A percentile compares a stretch with the other conserved stretches of the same genome.
Conservation (phyloP, 1,140 invertebrate genomes). For the Drosophila miranda region DNA sequence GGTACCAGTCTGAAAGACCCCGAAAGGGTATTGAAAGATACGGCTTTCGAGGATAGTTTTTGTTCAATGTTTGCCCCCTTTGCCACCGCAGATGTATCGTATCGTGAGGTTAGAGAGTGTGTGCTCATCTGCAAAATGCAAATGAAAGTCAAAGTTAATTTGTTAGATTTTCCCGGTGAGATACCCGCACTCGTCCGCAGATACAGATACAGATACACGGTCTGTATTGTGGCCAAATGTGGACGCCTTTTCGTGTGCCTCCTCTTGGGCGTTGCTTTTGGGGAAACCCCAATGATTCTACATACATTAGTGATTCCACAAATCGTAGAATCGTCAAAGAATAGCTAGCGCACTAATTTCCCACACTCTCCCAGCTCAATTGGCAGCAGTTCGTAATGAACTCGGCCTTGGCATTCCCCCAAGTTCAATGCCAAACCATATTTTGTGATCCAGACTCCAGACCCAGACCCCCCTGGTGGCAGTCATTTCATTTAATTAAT, state of each 20-base stretch:
- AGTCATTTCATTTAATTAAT: slow-evolving; percentile 57
- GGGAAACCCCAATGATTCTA: slow-evolving; percentile 11
- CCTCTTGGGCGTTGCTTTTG: neutral
- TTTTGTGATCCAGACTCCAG: slow-evolving; percentile 4
- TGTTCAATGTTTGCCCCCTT: slow-evolving; percentile 31
- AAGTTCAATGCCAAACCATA: slow-evolving; percentile 53
- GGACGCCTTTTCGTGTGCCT: neutral
- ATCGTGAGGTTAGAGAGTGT: slow-evolving; percentile 34
- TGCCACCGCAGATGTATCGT: slow-evolving; percentile 1
- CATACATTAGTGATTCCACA: neutral
- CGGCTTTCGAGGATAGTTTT: neutral
- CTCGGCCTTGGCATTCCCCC: slow-evolving; percentile 63
- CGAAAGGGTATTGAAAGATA: too few relatives aligned
- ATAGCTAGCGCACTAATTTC: slow-evolving; percentile 21
- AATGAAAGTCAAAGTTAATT: slow-evolving; percentile 80
- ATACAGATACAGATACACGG: slow-evolving; percentile 17
- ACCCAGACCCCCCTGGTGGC: slow-evolving; percentile 24
- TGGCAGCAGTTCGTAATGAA: slow-evolving; percentile 28
- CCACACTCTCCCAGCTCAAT: slow-evolving; percentile 21
- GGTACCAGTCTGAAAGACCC: too few relatives aligned
- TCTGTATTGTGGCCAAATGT: slow-evolving; percentile 19
- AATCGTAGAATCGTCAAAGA: slow-evolving; percentile 11
- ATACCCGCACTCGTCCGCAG: slow-evolving; percentile 19
- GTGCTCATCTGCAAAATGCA: slow-evolving; percentile 66
- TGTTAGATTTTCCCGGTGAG: slow-evolving; percentile 71